phyloP scores from a whole-genome alignment of 2,888 invertebrate species.

The Aphrophora alni region DNA sequence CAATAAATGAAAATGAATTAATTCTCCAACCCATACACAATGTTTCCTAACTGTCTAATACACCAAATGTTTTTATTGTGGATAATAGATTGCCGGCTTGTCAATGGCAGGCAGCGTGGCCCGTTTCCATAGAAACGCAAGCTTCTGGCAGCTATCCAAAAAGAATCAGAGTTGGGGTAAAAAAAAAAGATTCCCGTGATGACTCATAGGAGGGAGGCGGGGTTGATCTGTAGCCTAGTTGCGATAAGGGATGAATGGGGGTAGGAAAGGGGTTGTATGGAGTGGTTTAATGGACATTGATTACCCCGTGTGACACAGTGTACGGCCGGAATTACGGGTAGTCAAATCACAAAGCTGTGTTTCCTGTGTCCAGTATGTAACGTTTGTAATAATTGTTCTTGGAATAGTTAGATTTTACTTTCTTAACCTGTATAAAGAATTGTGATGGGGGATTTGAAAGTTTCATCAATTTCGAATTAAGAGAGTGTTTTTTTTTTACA shows the following conservation, averaged over 20 bases:
- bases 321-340: not conserved
- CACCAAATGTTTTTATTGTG: not conserved
- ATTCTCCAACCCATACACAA: too few species aligned
- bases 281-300: constrained; percentile 4
- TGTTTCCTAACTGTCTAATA: not conserved
- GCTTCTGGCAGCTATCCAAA: constrained; percentile 4
- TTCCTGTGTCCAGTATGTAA: too few species aligned
- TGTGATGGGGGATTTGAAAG: too few species aligned
- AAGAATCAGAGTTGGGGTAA: constrained; percentile 5
- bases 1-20: too few species aligned
- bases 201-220: not conserved
- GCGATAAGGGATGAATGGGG: constrained; percentile 6
- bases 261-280: not conserved
- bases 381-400: too few species aligned
- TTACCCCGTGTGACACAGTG: not conserved
- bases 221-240: not conserved
- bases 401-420: too few species aligned
- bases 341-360: not conserved
- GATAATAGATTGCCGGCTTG: not conserved
- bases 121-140: not conserved
- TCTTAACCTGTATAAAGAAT: too few species aligned
- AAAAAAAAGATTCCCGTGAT: not conserved
- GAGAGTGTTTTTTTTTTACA: too few species aligned
- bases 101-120: constrained; percentile 3
- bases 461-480: too few species aligned